Percentiles rank a stretch among this genome's conserved stretches.
These are phyloP conservation scores for Megamerina dolium DNA, from an alignment of 2,888 invertebrate genomes.

Conservation along the genomic window DNA sequence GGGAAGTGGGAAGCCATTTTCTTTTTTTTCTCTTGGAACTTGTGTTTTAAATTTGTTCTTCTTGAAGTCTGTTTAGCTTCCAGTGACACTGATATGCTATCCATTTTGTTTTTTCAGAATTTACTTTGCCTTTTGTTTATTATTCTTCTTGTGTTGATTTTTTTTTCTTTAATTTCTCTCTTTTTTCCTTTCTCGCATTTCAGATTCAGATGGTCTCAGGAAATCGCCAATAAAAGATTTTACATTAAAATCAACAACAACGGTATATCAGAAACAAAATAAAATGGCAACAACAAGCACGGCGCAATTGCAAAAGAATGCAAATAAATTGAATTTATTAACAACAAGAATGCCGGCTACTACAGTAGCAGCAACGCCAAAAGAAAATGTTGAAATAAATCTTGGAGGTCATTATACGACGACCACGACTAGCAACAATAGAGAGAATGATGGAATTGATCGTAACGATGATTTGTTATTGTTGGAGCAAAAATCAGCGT, in stretches of 20 bases:
- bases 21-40: no score
- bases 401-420: constrained; percentile 45
- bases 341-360: constrained; percentile 20
- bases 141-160: background rate
- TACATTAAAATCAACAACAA: constrained; percentile 17
- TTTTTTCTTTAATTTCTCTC: no score
- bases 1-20: no score
- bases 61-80: background rate
- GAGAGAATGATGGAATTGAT: constrained; percentile 7
- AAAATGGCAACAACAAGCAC: constrained; percentile 12
- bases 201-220: constrained; percentile 21
- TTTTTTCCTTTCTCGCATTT: constrained; percentile 9
- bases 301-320: constrained; percentile 8
- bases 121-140: no score
- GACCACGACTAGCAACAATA: constrained; percentile 1
- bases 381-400: constrained; percentile 43
- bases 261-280: constrained; percentile 14
- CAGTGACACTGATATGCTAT: background rate
- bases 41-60: no score
- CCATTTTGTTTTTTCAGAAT: constrained; percentile 3
- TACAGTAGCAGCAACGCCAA: constrained; percentile 18
- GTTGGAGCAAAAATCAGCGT: constrained; percentile 6
- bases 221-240: constrained; percentile 22
- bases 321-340: constrained; percentile 10
- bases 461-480: constrained; percentile 4